These are phyloP conservation scores for Ctenomys sociabilis DNA, from an alignment of 2,113 vertebrate species.

Conservation along the genomic window DNA sequence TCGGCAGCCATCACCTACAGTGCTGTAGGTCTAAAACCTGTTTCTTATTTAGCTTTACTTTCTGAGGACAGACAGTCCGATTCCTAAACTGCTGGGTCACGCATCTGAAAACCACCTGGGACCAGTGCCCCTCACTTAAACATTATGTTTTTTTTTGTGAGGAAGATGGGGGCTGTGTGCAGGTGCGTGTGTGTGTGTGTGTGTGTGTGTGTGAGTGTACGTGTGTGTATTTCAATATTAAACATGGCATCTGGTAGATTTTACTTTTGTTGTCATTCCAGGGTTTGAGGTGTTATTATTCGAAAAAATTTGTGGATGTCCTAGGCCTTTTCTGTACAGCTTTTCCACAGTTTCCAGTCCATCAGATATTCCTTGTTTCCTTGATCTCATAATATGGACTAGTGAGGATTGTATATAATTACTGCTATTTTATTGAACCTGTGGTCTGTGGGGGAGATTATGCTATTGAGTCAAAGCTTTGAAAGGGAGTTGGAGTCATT, in stretches of 20 bases:
- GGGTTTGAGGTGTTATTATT: not conserved
- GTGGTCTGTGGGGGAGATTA: not conserved
- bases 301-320: not conserved
- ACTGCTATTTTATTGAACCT: slow-evolving; percentile 11
- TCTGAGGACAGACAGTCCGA: not conserved
- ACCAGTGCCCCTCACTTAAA: not conserved
- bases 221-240: not conserved
- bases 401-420: not conserved
- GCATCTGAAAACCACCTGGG: not conserved
- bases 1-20: not conserved
- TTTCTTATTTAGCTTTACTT: not conserved
- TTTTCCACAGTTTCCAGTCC: not conserved
- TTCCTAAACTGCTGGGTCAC: not conserved
- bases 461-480: not conserved
- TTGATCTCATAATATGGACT: not conserved
- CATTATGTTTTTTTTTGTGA: not conserved
- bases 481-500: not conserved
- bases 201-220: not conserved
- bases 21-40: not conserved
- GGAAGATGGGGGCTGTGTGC: not conserved
- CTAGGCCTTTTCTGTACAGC: not conserved
- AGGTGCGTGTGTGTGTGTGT: not conserved
- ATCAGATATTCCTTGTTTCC: not conserved
- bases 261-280: not conserved
- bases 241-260: fast-evolving